phyloP scores from a whole-genome alignment of 2,888 invertebrate species.

The Enchytraeus crypticus region DNA sequence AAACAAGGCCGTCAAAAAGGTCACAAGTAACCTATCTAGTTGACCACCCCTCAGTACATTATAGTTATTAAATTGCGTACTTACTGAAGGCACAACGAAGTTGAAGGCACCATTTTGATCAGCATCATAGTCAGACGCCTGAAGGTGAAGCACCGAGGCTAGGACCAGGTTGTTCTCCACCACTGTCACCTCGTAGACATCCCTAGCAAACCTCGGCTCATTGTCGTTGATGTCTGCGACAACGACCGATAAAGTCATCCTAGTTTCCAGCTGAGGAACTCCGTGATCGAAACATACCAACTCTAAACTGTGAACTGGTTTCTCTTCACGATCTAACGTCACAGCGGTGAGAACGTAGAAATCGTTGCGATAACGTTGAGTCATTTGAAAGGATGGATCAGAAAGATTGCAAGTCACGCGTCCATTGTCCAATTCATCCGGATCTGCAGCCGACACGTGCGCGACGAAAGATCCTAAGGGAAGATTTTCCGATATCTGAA shows the following conservation, averaged over 20 bases:
- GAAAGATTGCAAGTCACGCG: background rate
- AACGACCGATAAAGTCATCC: conserved; percentile 31
- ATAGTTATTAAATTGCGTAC: background rate
- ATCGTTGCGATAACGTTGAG: background rate
- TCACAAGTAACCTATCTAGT: too few species aligned
- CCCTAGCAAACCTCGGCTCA: conserved; percentile 32
- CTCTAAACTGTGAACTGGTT: conserved; percentile 30
- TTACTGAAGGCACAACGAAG: background rate
- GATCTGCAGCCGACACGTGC: conserved; percentile 1
- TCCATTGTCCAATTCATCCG: conserved; percentile 2
- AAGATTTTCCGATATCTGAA: conserved; percentile 10
- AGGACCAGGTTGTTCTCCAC: conserved; percentile 32
- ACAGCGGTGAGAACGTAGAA: conserved; percentile 7
- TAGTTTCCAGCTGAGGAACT: conserved; percentile 30
- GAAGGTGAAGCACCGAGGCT: background rate
- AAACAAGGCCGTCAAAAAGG: too few species aligned
- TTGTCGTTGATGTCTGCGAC: conserved; percentile 43
- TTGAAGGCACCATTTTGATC: background rate
- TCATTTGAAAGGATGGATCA: background rate
- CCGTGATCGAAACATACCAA: conserved; percentile 40
- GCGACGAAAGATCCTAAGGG: conserved; percentile 10
- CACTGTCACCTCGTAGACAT: conserved; percentile 29
- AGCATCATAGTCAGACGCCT: background rate
- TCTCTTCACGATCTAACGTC: conserved; percentile 35
- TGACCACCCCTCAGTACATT: too few species aligned